phyloP scores from a whole-genome alignment of 2,113 vertebrate genomes.

The Condylura cristata region DNA sequence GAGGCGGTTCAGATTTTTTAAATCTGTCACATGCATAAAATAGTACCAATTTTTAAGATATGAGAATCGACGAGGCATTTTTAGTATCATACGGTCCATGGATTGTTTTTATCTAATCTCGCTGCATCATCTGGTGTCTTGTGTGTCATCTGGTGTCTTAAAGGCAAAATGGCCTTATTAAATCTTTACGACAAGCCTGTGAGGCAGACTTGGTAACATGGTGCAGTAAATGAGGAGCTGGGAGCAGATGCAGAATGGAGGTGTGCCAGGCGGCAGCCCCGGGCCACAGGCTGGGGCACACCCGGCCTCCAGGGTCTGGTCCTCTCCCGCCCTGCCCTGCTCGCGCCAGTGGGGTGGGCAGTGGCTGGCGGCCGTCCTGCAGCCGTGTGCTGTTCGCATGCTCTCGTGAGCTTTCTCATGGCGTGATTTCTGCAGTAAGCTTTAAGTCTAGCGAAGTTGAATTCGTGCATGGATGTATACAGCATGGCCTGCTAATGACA shows the following conservation, averaged over 20 bases:
- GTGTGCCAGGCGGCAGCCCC: too few relatives aligned
- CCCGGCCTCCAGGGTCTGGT: too few relatives aligned
- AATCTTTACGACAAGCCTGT: background rate
- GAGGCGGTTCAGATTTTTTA: background rate
- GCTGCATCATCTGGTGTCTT: background rate
- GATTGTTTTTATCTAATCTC: background rate
- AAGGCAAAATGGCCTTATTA: background rate
- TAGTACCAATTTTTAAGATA: background rate
- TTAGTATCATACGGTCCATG: background rate
- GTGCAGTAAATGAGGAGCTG: background rate
- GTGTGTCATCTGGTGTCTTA: background rate
- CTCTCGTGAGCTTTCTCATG: background rate
- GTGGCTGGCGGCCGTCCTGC: too few relatives aligned
- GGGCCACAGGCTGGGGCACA: accelerated
- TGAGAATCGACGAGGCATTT: background rate
- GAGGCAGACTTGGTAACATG: background rate
- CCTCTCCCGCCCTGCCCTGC: too few relatives aligned
- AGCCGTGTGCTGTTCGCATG: background rate
- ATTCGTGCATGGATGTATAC: background rate
- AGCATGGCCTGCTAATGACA: background rate
- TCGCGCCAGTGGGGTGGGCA: background rate
- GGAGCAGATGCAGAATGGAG: background rate
- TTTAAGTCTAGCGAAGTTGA: background rate
- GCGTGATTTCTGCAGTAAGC: background rate
- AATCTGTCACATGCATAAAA: too few relatives aligned